phyloP scores from a whole-genome alignment of 2,113 vertebrate genomes.

The Arenaria interpres region DNA sequence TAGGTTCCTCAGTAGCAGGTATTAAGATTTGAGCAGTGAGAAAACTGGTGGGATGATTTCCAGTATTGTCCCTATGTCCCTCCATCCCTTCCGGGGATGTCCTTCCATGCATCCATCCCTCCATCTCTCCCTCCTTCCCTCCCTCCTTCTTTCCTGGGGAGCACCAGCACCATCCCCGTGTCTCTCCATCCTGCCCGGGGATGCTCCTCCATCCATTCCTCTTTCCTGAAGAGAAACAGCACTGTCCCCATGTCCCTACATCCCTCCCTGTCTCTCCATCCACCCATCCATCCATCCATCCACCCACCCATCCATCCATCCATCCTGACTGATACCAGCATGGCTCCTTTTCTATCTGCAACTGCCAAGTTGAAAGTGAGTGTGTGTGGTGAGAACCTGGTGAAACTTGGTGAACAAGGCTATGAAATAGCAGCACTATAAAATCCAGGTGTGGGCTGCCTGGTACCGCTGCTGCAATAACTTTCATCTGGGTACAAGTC shows the following conservation, averaged over 20 bases:
- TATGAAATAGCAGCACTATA: not conserved
- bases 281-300: too few relatives aligned
- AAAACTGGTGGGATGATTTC: not conserved
- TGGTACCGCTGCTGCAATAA: not conserved
- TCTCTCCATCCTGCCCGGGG: too few relatives aligned
- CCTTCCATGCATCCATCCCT: too few relatives aligned
- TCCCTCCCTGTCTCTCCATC: not conserved
- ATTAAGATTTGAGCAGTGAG: not conserved
- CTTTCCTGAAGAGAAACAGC: not conserved
- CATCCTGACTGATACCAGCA: not conserved
- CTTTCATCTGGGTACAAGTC: not conserved
- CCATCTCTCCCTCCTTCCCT: too few relatives aligned
- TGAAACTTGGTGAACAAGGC: not conserved
- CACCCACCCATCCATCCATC: too few relatives aligned
- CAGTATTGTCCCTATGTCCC: not conserved
- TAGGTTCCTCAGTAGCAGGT: not conserved
- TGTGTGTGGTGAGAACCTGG: not conserved
- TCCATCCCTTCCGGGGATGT: too few relatives aligned
- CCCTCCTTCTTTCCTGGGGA: not conserved
- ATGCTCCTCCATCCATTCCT: not conserved
- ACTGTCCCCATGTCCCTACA: too few relatives aligned
- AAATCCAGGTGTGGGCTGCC: not conserved
- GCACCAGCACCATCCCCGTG: too few relatives aligned
- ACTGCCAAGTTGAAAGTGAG: not conserved
- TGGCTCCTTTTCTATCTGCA: not conserved